Base-by-base conservation (phyloP, 2,888 invertebrate species). In the Smittia sp. region DNA sequence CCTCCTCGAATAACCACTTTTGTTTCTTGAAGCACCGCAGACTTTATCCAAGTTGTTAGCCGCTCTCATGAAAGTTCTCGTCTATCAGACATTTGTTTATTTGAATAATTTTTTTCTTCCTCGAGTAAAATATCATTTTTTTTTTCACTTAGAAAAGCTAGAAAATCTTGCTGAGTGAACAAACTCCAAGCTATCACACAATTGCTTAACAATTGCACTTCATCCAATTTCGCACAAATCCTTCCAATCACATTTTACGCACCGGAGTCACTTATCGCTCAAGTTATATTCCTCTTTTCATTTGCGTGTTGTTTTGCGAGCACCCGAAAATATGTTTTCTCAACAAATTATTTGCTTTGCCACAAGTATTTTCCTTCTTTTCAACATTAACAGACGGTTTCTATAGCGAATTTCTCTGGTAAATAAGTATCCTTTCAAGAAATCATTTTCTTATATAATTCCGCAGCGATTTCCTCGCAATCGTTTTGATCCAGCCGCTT, bases 381-480 rank as follows among this genome's bases (percentile, higher is more conserved):
- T 27, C 15, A 24, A 27, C 63, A 63, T 63, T 63, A 24, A 27
- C 20, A 9, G 22, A 25, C 13, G 58, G 58, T 24, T 20, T 20
- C 58, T 58, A 58, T 58, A 58, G 58, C 24, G 24, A 58, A 20
- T 46, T 15, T 13, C 15, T 58, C 58, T 3, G 58, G 58, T 24
- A 58, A 58, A 58, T 58, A 58, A 58, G 24, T 20, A 58, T 58
- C 58, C 58, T 3, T 58, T 22, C 13, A 4, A 58, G 58, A 58
- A 58, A 20, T n/a, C n/a, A 15, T n/a, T 58, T 63, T 63, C 63
- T 63, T 63, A 63, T 63, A 63, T 63, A 63, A 63, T 63, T 20
- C 63, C 20, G 25, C 63, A 63, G 20, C 25, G 13, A 63, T 27
- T 4, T 27, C 52, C 27, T 27, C 27, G 11, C 63, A 4, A 3